Evolutionary conservation across 2,888 invertebrate species (phyloP), one percentile per base, ranked within the genome.

Genomic region (Peribatodes rhomboidaria): DNA sequence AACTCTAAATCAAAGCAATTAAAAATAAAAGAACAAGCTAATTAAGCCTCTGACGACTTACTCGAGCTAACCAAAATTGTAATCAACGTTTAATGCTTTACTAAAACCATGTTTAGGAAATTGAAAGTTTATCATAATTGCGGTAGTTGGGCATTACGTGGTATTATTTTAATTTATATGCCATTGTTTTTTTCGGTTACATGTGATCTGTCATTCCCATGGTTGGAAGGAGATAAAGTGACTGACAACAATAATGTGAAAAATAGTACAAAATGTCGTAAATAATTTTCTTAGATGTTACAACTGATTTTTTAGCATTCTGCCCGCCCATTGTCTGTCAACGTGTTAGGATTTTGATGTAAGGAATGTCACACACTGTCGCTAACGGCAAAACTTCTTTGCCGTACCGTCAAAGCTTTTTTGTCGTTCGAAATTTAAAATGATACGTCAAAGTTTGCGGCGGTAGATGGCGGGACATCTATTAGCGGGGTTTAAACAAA

Each of bases 401-500:
- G 67, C 33, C 68, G 64, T 49, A 47, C 65, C 68, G 66, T 71
- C 75, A 52, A 59, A 56, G 18, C 31, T 73, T 22, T 74, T 76
- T 77, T 63, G 47, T 68, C 62, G 64, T 77, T 83, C 68, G 20
- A 79, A 77, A 76, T 81, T 77, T 31, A 72, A 83, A 84, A 80
- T 78, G 66, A 70, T 61, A 53, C 58, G 55, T 64, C 55, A 61
- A 68, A 68, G 64, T 68, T 72, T 68, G 62, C 63, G 58, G 54
- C 65, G 57, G 49, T 61, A 46, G 49, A 64, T 62, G 84, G 77
- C 84, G 83, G 85, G 89, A 88, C 89, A 87, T 86, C 89, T 90
- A 92, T 92, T 92, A 93, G 90, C 91, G 75, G 74, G 81, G 72
- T 78, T 57, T 73, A 75, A 78, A 80, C 84, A 89, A 88, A 90